phyloP scores from a whole-genome alignment of 2,797 vertebrate species.

The Gallinago nigripennis region DNA sequence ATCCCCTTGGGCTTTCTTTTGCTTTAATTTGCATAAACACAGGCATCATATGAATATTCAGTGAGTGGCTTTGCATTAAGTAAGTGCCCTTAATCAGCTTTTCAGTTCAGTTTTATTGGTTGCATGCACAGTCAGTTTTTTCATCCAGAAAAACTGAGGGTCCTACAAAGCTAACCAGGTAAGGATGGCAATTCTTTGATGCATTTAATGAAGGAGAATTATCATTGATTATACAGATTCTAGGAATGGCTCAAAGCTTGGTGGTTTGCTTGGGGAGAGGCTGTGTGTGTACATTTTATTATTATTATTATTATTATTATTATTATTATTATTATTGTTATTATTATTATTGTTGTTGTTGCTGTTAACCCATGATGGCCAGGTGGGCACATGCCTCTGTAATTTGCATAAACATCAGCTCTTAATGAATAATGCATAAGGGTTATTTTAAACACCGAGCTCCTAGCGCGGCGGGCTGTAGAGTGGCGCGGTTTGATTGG shows the following conservation, averaged over 20 bases:
- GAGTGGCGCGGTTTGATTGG: slow-evolving; percentile 73
- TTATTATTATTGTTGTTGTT: slow-evolving; percentile 31
- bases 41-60: slow-evolving; percentile 98
- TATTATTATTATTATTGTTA: not conserved
- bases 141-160: slow-evolving; percentile 83
- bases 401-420: slow-evolving; percentile 91
- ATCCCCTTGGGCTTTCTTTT: slow-evolving; percentile 76
- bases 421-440: slow-evolving; percentile 92
- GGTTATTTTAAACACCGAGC: slow-evolving; percentile 78
- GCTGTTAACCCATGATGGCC: slow-evolving; percentile 69
- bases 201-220: slow-evolving; percentile 74
- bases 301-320: not conserved
- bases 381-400: slow-evolving; percentile 73
- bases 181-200: slow-evolving; percentile 74
- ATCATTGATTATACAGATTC: slow-evolving; percentile 69
- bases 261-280: not conserved
- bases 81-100: slow-evolving; percentile 91
- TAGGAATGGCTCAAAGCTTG: slow-evolving; percentile 55
- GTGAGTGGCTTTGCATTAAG: slow-evolving; percentile 87
- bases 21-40: slow-evolving; percentile 95
- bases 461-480: slow-evolving; percentile 55
- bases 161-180: slow-evolving; percentile 75
- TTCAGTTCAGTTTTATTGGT: slow-evolving; percentile 90
- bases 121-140: slow-evolving; percentile 82
- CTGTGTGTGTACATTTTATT: not conserved